phyloP scores from a whole-genome alignment of 2,888 invertebrate species.

The Euclidia mi region DNA sequence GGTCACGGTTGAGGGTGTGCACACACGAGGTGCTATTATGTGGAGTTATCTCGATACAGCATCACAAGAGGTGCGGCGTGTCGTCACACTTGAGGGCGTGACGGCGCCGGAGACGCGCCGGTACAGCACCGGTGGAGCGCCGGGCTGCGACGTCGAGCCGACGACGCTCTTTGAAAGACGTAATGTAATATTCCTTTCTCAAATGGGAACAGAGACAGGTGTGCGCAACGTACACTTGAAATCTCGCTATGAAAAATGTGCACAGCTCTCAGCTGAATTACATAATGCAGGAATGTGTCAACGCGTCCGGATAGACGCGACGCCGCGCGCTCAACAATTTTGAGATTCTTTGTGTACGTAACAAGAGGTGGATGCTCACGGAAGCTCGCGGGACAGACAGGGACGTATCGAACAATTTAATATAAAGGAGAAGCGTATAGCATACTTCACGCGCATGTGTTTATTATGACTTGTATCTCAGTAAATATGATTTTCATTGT shows the following conservation, averaged over 20 bases:
- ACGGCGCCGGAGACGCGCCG: slow-evolving; percentile 52
- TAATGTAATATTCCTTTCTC: slow-evolving; percentile 83
- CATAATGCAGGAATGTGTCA: slow-evolving; percentile 84
- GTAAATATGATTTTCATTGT: slow-evolving; percentile 86
- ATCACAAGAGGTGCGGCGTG: slow-evolving; percentile 48
- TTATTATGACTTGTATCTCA: slow-evolving; percentile 79
- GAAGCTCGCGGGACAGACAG: slow-evolving; percentile 58
- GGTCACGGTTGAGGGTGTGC: slow-evolving; percentile 47
- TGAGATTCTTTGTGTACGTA: slow-evolving; percentile 82
- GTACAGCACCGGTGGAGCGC: slow-evolving; percentile 29
- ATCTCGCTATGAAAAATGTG: slow-evolving; percentile 85
- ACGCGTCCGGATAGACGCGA: slow-evolving; percentile 59
- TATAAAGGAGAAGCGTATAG: slow-evolving; percentile 59
- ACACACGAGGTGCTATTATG: slow-evolving; percentile 57
- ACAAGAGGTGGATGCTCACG: slow-evolving; percentile 76
- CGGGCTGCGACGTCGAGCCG: slow-evolving; percentile 34
- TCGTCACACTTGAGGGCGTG: slow-evolving; percentile 61
- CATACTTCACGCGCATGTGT: slow-evolving; percentile 78
- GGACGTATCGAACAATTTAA: slow-evolving; percentile 62
- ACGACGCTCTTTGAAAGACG: slow-evolving; percentile 70
- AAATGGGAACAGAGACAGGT: slow-evolving; percentile 81
- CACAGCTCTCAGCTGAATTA: slow-evolving; percentile 72
- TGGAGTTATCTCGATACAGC: slow-evolving; percentile 58
- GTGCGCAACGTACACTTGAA: slow-evolving; percentile 74
- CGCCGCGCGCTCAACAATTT: slow-evolving; percentile 62